Evolutionary conservation across 2,113 vertebrate species (phyloP).

Genomic region (Capricornis sumatraensis): DNA sequence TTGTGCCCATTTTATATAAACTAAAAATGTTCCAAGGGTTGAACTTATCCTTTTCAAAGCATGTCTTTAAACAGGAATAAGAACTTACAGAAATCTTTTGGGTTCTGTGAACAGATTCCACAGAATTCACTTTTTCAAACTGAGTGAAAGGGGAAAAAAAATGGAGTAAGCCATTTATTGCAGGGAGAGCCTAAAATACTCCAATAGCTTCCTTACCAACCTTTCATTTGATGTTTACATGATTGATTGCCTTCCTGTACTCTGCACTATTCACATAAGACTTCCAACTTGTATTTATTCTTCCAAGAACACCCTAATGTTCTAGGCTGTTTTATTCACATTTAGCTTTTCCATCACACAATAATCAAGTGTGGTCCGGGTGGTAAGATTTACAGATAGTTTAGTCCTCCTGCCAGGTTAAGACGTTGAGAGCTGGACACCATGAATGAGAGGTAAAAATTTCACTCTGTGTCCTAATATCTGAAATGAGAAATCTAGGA

Average conservation of each 20-base stretch:
- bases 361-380: slow-evolving; percentile 48
- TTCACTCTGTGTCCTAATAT: not conserved
- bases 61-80: not conserved
- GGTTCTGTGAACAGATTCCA: not conserved
- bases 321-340: slow-evolving; percentile 25
- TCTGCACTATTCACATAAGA: slow-evolving; percentile 31
- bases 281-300: slow-evolving; percentile 59
- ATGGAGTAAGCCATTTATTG: slow-evolving; percentile 18
- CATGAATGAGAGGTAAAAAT: slow-evolving; percentile 15
- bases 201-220: slow-evolving; percentile 4
- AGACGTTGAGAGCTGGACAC: slow-evolving; percentile 22
- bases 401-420: slow-evolving; percentile 35
- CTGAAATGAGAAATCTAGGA: not conserved
- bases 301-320: slow-evolving; percentile 43
- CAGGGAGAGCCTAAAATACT: not conserved
- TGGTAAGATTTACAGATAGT: slow-evolving; percentile 43
- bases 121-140: slow-evolving; percentile 30
- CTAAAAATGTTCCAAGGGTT: not conserved
- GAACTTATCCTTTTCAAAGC: not conserved
- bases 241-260: slow-evolving; percentile 56
- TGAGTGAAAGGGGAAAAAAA: slow-evolving; percentile 14
- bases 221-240: slow-evolving; percentile 42
- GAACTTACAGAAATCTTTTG: not conserved
- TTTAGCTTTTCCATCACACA: slow-evolving; percentile 54
- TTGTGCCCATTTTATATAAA: not conserved